A percentile compares a stretch with the other conserved stretches of the same genome.
phyloP scores from a whole-genome alignment of 2,113 vertebrate species.

The Chloebia gouldiae region DNA sequence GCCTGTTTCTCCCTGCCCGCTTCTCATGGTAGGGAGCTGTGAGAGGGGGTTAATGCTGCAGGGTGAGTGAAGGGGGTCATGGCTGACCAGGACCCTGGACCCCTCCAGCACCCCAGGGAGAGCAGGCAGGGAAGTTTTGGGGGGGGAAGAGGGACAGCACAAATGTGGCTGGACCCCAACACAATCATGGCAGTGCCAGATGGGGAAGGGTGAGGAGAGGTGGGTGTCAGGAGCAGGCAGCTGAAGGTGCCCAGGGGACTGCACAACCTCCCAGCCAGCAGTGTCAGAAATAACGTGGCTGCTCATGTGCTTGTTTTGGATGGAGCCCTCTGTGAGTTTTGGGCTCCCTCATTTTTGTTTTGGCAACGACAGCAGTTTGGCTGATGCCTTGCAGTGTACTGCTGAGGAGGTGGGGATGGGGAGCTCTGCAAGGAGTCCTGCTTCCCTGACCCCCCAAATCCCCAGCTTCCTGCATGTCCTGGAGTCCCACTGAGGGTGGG shows the following conservation, averaged over 20 bases:
- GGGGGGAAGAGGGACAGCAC: not conserved
- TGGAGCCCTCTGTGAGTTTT: not conserved
- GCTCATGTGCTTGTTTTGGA: not conserved
- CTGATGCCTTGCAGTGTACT: not conserved
- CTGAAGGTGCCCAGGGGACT: not conserved
- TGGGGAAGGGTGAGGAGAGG: not conserved
- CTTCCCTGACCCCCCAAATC: not conserved
- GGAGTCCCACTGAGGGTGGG: not conserved
- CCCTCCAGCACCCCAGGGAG: not conserved
- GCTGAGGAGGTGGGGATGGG: not conserved
- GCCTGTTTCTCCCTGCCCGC: not conserved
- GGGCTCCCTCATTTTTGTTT: not conserved
- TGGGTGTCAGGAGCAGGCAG: rapidly evolving
- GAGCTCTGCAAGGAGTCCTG: not conserved
- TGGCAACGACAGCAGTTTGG: not conserved
- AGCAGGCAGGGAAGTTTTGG: not conserved
- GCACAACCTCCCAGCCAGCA: rapidly evolving
- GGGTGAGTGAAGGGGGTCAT: not conserved
- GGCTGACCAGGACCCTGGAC: not conserved
- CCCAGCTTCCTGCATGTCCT: rapidly evolving
- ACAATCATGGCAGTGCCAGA: not conserved
- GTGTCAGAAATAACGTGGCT: not conserved
- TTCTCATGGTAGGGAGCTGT: not conserved
- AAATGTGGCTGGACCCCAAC: not conserved
- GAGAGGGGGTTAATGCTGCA: not conserved